Base-by-base conservation (phyloP, 2,113 vertebrate species). In the Murina feae region DNA sequence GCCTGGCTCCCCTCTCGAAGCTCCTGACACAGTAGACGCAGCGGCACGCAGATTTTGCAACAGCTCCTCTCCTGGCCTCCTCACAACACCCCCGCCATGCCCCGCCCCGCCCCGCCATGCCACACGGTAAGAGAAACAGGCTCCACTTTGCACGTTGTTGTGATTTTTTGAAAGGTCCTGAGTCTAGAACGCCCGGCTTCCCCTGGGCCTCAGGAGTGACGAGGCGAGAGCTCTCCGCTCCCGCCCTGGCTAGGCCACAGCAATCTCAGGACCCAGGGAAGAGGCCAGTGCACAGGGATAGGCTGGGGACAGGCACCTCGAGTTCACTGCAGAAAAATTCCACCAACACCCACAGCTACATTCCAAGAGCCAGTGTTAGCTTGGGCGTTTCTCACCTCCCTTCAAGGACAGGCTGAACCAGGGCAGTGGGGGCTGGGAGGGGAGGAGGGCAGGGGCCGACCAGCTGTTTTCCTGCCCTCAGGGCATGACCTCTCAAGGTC, bases 361-460 rank as follows among this genome's bases (percentile, higher is more conserved):
- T 88, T 92, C 81, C 47, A 83, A 92, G 79, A 75, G 74, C n/a
- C 60, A 42, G n/a, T 68, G 74, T 76, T 65, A 87, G 58, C 37
- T 66, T 53, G 51, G 49, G 72, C 13, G 28, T 71, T 53, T 75
- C 75, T 93, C 30, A 49, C 42, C 39, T 85, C n/a, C 42, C 28
- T 92, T 47, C 49, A 5, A 71, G 69, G 58, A 20, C 25, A 16
- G 14, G 82, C 75, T 66, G 20, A 76, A n/a, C 23, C 17, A 20
- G 6, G 23, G 42, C 1, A 5, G 44, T 5, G 75, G 20, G n/a
- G 60, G 20, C 30, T 16, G 14, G n/a, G 28, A 0, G 11, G 18
- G 0, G 0, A 5, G 14, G 28, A 51, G 30, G 58, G 60, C 7
- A 10, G 55, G 18, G 35, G 30, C 6, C n/a, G 86, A 71, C 1